Base-by-base conservation (phyloP, 2,113 vertebrate species). In the Leucopsar rothschildi region DNA sequence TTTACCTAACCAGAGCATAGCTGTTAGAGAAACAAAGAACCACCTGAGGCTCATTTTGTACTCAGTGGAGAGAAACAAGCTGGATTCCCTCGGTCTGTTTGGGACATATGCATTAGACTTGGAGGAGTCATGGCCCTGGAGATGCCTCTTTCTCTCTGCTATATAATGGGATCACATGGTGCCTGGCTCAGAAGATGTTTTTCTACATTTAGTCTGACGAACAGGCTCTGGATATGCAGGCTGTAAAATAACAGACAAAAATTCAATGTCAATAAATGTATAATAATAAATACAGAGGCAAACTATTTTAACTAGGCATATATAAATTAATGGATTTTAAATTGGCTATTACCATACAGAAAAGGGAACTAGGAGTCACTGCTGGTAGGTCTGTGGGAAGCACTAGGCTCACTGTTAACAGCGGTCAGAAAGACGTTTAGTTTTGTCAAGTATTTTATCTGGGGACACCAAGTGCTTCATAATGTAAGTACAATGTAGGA, bases 291-390 rank as follows among this genome's bases (percentile, higher is more conserved):
- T 77, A 83, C 14, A 33, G 53, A 90, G 35, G n/a, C 56, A 79
- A 92, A 79, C 11, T 52, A 28, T 28, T 57, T 90, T 85, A 90
- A 82, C 68, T 70, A 80, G 59, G 56, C 29, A 57, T 42, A 88
- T 76, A 90, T 70, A 86, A 86, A 37, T 59, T 80, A 86, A 90
- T 93, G 63, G 76, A 45, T 90, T 94, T 92, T 68, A 88, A 93
- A 95, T 49, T 66, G 56, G 56, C 35, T 90, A 25, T 88, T 90
- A 42, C 53, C 1, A 2, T 52, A 70, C 23, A 66, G 44, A 66
- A 78, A 42, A 81, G 68, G 42, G 68, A 83, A 44, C 19, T 25
- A 73, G 60, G 25, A 93, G 25, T 70, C 21, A 22, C 31, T 55
- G 35, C 35, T 73, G 47, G 44, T 63, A 66, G 59, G 39, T 81